Evolutionary conservation across 2,888 invertebrate species (phyloP), one percentile per base, ranked within the genome.

Genomic region (Frankliniella intonsa): DNA sequence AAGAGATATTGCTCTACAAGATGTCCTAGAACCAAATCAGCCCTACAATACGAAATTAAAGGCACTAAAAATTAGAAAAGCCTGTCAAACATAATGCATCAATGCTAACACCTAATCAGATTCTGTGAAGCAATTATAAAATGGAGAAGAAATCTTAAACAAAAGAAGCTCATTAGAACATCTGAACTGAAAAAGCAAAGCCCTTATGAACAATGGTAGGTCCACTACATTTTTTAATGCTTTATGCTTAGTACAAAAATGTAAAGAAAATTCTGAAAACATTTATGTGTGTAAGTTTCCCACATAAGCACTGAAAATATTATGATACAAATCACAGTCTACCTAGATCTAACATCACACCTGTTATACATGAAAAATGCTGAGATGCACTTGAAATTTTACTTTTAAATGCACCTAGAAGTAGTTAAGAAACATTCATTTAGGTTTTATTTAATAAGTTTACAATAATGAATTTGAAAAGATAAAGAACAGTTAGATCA

Each of bases 341-440:
- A 76, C 69, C 69, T 76, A 76, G 69, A 76, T 76, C 69, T 76
- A 76, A 76, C 69, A 76, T 76, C 69, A 76, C 69, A 76, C 69
- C 69, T 76, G 69, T 76, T 76, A 76, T 76, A 76, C 55, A 55
- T 55, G 55, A 76, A 76, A 22, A 76, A 76, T 12, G 69, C 25
- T 25, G 9, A 25, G 69, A 38, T 38, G 38, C 38, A 38, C 38
- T 38, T 5, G 5, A 76, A 76, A 76, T 25, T 76, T 76, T 25
- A 76, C 22, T 25, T 76, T 10, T 5, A 62, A 62, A 62, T 62
- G 62, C 62, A 62, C n/a, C n/a, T 62, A 7, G 7, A 62, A 62
- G 62, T 62, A 62, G n/a, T 38, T 3, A 38, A 38, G 38, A 38
- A 5, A 38, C 38, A 38, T 38, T 38, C 5, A 38, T 38, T 38